Base-by-base conservation (phyloP, 2,888 invertebrate species). In the Drosophila putrida region DNA sequence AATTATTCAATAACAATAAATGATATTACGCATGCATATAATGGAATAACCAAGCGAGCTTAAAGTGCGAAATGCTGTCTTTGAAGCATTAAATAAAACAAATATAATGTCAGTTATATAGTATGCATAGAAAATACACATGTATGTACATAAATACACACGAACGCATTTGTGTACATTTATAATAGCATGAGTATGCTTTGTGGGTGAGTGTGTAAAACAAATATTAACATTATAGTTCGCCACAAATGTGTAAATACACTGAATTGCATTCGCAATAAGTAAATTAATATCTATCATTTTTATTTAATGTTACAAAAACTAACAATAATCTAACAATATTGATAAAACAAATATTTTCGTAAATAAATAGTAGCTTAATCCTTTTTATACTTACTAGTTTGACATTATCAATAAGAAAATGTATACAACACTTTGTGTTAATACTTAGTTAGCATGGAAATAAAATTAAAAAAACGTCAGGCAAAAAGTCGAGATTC, bases 1-100 rank as follows among this genome's bases (percentile, higher is more conserved):
- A 75, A 86, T 84, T 84, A 84, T 85, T 85, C 73, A 85, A 82
- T 84, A 84, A 80, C 76, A 80, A 80, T 85, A 74, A 80, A 85
- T 82, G 85, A 70, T 81, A 74, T 74, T 62, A 70, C 44, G 69
- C 63, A 69, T 54, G 51, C 15, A 10, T 36, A 35, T 66, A 73
- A 76, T 81, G 71, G 79, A 79, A 74, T 69, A 70, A 64, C 62
- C 64, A 70, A 67, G 78, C 65, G 63, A 46, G 35, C 49, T 43
- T 57, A 63, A 75, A 88, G 80, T 75, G 86, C 59, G 62, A 76
- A 79, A 69, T 68, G 62, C 70, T 63, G 62, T 73, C 68, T 73
- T 53, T 72, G 59, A 47, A 35, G 38, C 31, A 58, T 46, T 74
- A 69, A 75, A 55, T 39, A 64, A 69, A 53, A 31, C 61, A 66